Conservation (phyloP, 2,888 invertebrate species). For the Ryuthela nishihirai region DNA sequence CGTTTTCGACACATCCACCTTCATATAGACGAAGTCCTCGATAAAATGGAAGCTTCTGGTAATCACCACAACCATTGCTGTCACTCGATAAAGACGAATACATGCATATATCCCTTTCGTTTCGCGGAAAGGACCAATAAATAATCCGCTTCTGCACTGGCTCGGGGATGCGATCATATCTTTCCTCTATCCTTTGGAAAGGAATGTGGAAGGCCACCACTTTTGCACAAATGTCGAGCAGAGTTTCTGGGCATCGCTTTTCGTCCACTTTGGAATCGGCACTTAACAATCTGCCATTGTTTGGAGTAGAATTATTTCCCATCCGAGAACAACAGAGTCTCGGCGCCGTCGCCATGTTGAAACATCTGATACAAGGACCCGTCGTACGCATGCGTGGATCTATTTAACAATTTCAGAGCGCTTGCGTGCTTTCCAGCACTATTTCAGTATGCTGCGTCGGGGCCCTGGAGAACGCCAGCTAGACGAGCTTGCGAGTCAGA, state of each 20-base stretch:
- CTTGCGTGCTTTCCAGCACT: slow-evolving; percentile 13
- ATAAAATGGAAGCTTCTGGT: slow-evolving; percentile 77
- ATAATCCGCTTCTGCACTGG: slow-evolving; percentile 82
- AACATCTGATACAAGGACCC: slow-evolving; percentile 40
- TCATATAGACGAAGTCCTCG: slow-evolving; percentile 79
- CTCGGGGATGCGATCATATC: slow-evolving; percentile 81
- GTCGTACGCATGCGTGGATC: slow-evolving; percentile 32
- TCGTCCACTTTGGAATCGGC: slow-evolving; percentile 30
- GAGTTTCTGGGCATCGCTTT: slow-evolving; percentile 58
- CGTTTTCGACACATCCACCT: slow-evolving; percentile 75
- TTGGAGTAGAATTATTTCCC: slow-evolving; percentile 38
- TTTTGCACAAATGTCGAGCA: slow-evolving; percentile 77
- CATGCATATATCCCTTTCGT: slow-evolving; percentile 84
- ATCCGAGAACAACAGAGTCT: slow-evolving; percentile 44
- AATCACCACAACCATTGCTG: slow-evolving; percentile 58
- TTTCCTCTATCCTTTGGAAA: slow-evolving; percentile 80
- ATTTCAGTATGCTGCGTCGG: neutral
- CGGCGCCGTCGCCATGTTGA: slow-evolving; percentile 44
- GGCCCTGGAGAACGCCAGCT: no score
- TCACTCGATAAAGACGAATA: slow-evolving; percentile 70
- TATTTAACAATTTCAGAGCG: slow-evolving; percentile 23
- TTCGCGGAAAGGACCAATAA: slow-evolving; percentile 83
- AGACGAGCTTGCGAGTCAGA: no score
- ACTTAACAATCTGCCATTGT: slow-evolving; percentile 23
- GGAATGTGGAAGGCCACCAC: slow-evolving; percentile 79